Evolutionary conservation across 2,888 invertebrate species (phyloP), one percentile per base, ranked within the genome.

Genomic region (Cyclophora albipunctata): DNA sequence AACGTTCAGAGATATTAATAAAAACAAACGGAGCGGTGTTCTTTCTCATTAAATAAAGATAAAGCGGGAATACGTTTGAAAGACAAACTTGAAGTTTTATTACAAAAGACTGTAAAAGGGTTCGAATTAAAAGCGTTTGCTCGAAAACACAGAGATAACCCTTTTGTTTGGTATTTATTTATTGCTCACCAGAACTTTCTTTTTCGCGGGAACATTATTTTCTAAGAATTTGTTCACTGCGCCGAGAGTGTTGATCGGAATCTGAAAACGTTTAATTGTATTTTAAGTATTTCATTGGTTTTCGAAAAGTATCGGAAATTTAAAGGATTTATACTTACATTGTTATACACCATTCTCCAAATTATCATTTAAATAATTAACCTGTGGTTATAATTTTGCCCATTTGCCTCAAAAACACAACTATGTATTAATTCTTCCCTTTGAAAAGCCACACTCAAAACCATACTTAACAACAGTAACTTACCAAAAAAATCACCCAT

Each of bases 151-250:
- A 42, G 5, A 46, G 6, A 3, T 33, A 7, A 7, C 34, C n/a
- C 6, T 34, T 41, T 40, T 42, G 3, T 33, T 37, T 33, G 2
- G 41, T 47, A 34, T 45, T 33, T 46, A 46, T 37, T 48, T 45
- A 34, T 35, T 49, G 46, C 62, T 67, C 57, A 84, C 85, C 81
- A 81, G 78, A 46, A 81, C 66, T 54, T 70, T 69, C 69, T 83
- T 86, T 44, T 78, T 72, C 34, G 63, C 67, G 3, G 67, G 68
- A 33, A 83, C 79, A 53, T 86, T 90, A 66, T 91, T 92, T 60
- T 89, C 91, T 51, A 93, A 75, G 55, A 93, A 86, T 62, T 89
- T 89, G 66, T 91, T 92, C 2, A 93, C 93, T 5, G 93, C 93
- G 41, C 90, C 89, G 49, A 93, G 75, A 1, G 93, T 91, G 46